Base-by-base conservation (phyloP, 2,888 invertebrate species). In the Drosophila nr. perissopoda region DNA sequence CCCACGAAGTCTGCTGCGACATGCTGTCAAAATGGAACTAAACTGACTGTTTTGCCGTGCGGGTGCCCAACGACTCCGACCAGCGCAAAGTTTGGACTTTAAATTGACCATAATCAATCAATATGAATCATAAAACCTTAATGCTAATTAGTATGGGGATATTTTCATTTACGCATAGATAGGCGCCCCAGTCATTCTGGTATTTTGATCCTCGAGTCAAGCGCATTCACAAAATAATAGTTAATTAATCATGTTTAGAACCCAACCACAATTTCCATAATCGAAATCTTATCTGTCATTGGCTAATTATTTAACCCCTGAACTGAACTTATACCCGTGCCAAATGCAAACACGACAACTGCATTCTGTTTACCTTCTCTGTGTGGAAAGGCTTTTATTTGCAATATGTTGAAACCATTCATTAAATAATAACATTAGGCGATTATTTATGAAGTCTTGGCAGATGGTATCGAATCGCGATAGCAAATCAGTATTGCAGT, bases 81-180 rank as follows among this genome's bases (percentile, higher is more conserved):
- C 31, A 64, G 64, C 67, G 66, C 65, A 60, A 59, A 21, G 49
- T 56, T 66, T 56, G 53, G 36, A 56, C 62, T 78, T 72, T 61
- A 61, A 69, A 60, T 76, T 79, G 73, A 34, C 58, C 34, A n/a
- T 70, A 77, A 85, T 85, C 85, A 80, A 88, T 85, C 88, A 85
- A 85, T 80, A 85, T 85, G 88, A 72, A 83, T 88, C 82, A 85
- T 85, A 85, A 85, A 74, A 87, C 85, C 76, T 74, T 89, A 89
- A 89, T 87, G 81, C 85, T 83, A 89, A 87, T 89, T 84, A 89
- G 89, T 84, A 89, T 76, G 66, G 38, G 81, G 75, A 86, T 82
- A 69, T 83, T 75, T 73, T 54, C 25, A 13, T 21, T 13, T 60
- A 33, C 48, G 29, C 11, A 11, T 36, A 70, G 78, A 78, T 75